phyloP scores from a whole-genome alignment of 2,113 vertebrate species.

The Arizona elegans region DNA sequence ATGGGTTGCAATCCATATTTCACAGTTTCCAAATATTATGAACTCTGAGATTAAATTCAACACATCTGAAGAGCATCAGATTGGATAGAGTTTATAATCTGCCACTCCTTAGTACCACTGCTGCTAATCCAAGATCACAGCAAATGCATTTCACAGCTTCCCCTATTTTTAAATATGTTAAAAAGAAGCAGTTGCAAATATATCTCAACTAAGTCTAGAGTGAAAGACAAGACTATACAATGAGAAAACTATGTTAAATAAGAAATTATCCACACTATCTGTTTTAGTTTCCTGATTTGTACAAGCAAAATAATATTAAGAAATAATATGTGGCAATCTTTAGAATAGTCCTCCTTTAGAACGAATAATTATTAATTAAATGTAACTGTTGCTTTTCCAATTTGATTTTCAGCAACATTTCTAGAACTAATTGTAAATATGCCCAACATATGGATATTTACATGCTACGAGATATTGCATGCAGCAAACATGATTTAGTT shows the following conservation, averaged over 20 bases:
- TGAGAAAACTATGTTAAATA: not conserved
- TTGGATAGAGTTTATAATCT: not conserved
- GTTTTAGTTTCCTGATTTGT: conserved; percentile 55
- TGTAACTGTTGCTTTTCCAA: not conserved
- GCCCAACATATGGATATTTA: not conserved
- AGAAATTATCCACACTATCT: conserved; percentile 41
- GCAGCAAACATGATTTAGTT: not conserved
- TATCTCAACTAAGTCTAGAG: conserved; percentile 2
- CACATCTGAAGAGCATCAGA: not conserved
- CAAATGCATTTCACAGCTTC: conserved; percentile 29
- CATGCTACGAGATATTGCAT: not conserved
- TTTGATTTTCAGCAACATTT: not conserved
- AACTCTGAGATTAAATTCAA: not conserved
- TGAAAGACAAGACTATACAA: conserved; percentile 20
- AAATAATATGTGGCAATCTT: conserved; percentile 43
- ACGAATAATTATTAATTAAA: conserved; percentile 48
- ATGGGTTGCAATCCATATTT: no score
- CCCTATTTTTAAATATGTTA: not conserved
- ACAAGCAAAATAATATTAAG: conserved; percentile 61
- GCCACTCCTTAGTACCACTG: not conserved
- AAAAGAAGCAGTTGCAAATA: conserved; percentile 1
- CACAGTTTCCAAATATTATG: not conserved
- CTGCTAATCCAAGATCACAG: not conserved
- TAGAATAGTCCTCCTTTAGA: conserved; percentile 41
- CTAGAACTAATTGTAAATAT: not conserved